Evolutionary conservation across 2,113 vertebrate species (phyloP).

Genomic region (Cervus canadensis): DNA sequence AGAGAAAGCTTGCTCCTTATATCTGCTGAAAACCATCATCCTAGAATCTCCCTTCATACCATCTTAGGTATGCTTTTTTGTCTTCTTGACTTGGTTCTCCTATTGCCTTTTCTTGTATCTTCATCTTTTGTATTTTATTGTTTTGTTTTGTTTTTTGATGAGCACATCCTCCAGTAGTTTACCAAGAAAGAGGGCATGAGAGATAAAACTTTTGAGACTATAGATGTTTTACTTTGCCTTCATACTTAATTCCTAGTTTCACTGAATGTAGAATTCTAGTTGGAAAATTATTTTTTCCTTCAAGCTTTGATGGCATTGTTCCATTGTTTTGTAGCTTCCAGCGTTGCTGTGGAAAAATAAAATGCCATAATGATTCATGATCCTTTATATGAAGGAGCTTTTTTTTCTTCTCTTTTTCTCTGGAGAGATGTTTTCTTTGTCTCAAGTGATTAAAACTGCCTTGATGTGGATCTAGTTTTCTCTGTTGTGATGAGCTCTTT

Average conservation of each 20-base stretch:
- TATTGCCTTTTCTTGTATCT: neutral
- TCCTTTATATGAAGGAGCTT: neutral
- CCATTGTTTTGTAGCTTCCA: conserved; percentile 19
- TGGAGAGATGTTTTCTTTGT: neutral
- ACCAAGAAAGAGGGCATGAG: neutral
- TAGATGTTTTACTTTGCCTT: neutral
- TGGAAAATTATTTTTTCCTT: neutral
- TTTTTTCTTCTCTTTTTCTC: neutral
- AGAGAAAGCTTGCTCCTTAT: neutral
- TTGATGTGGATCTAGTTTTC: neutral
- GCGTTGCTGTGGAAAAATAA: conserved; percentile 24
- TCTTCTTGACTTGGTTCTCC: neutral
- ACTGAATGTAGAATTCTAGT: neutral
- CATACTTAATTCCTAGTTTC: neutral
- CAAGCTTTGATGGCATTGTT: neutral
- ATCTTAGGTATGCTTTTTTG: neutral
- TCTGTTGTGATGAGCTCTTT: neutral
- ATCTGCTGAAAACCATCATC: neutral
- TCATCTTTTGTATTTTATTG: neutral
- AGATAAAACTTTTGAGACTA: neutral
- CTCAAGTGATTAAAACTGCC: neutral
- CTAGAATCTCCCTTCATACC: neutral
- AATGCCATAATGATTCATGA: neutral
- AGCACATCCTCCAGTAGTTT: neutral
- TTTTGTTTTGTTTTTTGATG: neutral